A percentile compares a stretch with the other conserved stretches of the same genome.
These are phyloP conservation scores for Apis laboriosa DNA, from an alignment of 1,140 invertebrate species.

Conservation along the genomic window DNA sequence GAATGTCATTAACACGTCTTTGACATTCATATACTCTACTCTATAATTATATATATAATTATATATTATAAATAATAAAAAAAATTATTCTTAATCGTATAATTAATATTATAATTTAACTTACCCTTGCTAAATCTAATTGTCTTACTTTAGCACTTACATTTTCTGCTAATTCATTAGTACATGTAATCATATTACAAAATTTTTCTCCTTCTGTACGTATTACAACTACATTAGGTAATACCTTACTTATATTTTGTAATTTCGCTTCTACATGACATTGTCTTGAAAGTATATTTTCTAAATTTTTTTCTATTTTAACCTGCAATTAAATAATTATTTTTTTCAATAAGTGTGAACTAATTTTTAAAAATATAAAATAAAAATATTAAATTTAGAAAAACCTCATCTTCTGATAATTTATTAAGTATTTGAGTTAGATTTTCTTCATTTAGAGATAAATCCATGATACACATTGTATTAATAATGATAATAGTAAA, in stretches of 20 bases:
- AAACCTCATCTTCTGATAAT: slow-evolving; percentile 73
- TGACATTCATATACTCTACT: slow-evolving; percentile 97
- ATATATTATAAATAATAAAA: neutral
- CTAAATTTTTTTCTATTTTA: slow-evolving; percentile 82
- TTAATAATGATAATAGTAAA: neutral
- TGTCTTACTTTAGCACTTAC: slow-evolving; percentile 98
- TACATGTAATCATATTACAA: slow-evolving; percentile 92
- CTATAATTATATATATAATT: slow-evolving; percentile 78
- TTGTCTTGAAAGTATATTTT: slow-evolving; percentile 83
- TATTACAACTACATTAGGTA: slow-evolving; percentile 86
- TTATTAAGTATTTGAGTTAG: slow-evolving; percentile 66
- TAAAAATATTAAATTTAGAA: slow-evolving; percentile 16
- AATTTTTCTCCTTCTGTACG: slow-evolving; percentile 88
- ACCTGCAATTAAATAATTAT: neutral
- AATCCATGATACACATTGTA: slow-evolving; percentile 55
- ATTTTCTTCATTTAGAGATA: slow-evolving; percentile 69
- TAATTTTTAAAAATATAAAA: neutral
- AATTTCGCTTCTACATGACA: slow-evolving; percentile 86
- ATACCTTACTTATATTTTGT: slow-evolving; percentile 83
- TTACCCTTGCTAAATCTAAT: slow-evolving; percentile 95
- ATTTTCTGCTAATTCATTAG: slow-evolving; percentile 94
- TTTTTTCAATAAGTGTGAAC: neutral
- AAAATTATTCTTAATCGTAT: neutral
- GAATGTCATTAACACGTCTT: slow-evolving; percentile 95
- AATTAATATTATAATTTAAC: slow-evolving; percentile 56